A percentile compares a stretch with the other conserved stretches of the same genome.
phyloP scores from a whole-genome alignment of 2,888 invertebrate genomes.

The Euproctis similis region DNA sequence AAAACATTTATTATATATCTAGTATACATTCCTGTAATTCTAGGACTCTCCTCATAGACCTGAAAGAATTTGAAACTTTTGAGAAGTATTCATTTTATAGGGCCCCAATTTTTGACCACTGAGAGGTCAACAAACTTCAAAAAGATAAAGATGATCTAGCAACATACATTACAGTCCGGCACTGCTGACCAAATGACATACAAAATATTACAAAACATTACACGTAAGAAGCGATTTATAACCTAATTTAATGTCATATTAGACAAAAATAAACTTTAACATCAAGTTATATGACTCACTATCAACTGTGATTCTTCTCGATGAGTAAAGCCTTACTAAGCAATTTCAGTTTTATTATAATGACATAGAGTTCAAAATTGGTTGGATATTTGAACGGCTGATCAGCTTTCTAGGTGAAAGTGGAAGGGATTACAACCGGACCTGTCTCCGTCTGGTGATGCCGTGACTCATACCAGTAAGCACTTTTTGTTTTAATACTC shows the following conservation, averaged over 20 bases:
- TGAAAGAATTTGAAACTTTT: no score
- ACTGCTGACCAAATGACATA: constrained; percentile 61
- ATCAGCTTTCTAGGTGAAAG: constrained; percentile 42
- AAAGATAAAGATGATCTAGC: constrained; percentile 5
- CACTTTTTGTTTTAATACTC: constrained; percentile 9
- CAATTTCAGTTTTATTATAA: constrained; percentile 6
- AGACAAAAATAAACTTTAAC: constrained; percentile 14
- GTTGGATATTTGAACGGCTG: constrained; percentile 6
- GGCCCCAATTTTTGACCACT: not conserved
- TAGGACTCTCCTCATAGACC: no score
- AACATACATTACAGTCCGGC: constrained; percentile 21
- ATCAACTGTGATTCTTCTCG: constrained; percentile 2
- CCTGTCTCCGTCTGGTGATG: constrained; percentile 23
- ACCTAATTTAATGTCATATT: constrained; percentile 3
- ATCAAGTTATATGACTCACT: not conserved
- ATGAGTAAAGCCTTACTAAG: not conserved
- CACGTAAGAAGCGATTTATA: constrained; percentile 30
- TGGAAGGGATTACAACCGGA: constrained; percentile 43
- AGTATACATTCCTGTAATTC: no score
- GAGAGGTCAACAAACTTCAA: not conserved
- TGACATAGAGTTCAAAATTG: constrained; percentile 9
- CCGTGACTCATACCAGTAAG: constrained; percentile 28
- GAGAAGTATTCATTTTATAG: no score
- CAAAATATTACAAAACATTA: constrained; percentile 44
- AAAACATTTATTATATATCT: no score